Evolutionary conservation across 1,140 invertebrate genomes (phyloP), one percentile per base, ranked within the genome.

Genomic region (Bathynomus jamesi): DNA sequence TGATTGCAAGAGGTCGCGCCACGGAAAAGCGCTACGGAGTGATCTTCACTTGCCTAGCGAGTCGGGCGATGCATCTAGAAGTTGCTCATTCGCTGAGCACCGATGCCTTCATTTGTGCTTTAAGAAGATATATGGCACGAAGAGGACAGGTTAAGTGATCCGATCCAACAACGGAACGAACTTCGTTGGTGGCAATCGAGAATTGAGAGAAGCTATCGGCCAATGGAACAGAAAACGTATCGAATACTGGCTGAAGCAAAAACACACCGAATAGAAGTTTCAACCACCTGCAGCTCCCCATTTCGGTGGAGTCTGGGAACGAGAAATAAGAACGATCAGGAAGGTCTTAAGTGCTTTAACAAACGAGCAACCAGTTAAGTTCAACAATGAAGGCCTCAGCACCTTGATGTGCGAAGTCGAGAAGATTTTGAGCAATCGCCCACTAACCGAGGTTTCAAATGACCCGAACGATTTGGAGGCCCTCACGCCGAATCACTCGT

Each of bases 131-230:
- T 40, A 71, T 80, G 27, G 71, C 68, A 21, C 28, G 79, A 24
- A 25, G 76, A 64, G 80, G 79, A 63, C 70, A 73, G 11, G 77
- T 74, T 21, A 64, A 29, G n/a, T 65, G 27, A 69, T 81, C 11
- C 65, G 71, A 67, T 75, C 67, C n/a, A 80, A 82, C 61, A 82
- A 82, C 61, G 81, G 73, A 1, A 79, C 79, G 2, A 79, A 80
- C 66, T 80, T 82, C 27, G 72, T 77, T 24, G 75, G 77, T 2
- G 77, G 74, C 27, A 70, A 79, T 28, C 46, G 67, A 10, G 78
- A 80, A 64, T 31, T 80, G 62, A 28, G 31, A 67, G 70, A 71
- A 30, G 24, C 8, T 21, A 67, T 80, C 2, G 21, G 53, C 21
- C 53, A 70, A 53, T 78, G 70, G 79, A 76, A 80, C 32, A 11